Evolutionary conservation across 2,888 invertebrate genomes (phyloP).

Genomic region (Erebia ligea): DNA sequence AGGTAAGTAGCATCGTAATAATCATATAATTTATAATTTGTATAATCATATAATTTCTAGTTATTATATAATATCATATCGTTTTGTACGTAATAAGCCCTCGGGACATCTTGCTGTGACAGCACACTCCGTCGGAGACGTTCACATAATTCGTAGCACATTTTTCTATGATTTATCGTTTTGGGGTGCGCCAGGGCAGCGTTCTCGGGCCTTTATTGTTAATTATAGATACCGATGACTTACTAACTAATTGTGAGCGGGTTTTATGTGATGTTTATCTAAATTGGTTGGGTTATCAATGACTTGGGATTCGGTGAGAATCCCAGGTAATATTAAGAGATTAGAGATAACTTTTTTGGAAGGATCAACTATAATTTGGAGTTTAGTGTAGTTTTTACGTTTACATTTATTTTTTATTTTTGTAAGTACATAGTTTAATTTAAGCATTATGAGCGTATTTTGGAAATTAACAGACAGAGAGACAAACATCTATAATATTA

Average conservation of each 20-base stretch:
- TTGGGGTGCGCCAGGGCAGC: conserved; percentile 41
- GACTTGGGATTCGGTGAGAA: conserved; percentile 23
- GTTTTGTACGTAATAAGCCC: too few relatives aligned
- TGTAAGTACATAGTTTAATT: too few relatives aligned
- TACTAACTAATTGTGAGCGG: conserved; percentile 41
- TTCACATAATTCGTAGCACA: conserved; percentile 28
- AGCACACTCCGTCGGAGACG: background rate
- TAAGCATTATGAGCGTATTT: too few relatives aligned
- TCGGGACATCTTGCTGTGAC: background rate
- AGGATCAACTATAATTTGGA: too few relatives aligned
- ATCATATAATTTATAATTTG: too few relatives aligned
- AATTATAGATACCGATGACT: conserved; percentile 29
- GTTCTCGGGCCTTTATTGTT: conserved; percentile 39
- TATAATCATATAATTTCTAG: too few relatives aligned
- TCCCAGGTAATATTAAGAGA: conserved; percentile 14
- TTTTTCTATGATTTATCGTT: conserved; percentile 38
- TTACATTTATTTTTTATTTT: too few relatives aligned
- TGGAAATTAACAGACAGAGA: too few relatives aligned
- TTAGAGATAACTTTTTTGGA: conserved; percentile 2
- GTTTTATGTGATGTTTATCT: conserved; percentile 46
- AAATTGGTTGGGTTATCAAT: conserved; percentile 45
- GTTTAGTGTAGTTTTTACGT: too few relatives aligned
- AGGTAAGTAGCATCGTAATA: too few relatives aligned
- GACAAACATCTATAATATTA: too few relatives aligned
- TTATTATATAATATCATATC: too few relatives aligned